Percentiles rank a stretch among this genome's conserved stretches.
Conservation (phyloP, 1,140 invertebrate species). For the Drosophila sturtevanti region DNA sequence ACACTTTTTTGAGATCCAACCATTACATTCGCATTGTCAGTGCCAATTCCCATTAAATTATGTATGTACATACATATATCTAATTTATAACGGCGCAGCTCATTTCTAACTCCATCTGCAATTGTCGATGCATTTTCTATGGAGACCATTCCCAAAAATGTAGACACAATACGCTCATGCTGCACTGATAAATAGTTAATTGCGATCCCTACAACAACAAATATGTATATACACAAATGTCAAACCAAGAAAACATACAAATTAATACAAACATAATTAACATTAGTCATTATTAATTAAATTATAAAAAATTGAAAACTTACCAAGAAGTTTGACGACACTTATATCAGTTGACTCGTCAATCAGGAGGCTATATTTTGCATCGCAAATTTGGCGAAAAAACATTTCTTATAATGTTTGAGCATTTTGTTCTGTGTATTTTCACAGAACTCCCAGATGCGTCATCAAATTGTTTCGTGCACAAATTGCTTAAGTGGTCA, state of each 20-base stretch:
- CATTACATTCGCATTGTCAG: conserved; percentile 81
- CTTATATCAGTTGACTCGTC: conserved; percentile 17
- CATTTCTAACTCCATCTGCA: conserved; percentile 23
- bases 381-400: conserved; percentile 5
- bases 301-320: conserved; percentile 5
- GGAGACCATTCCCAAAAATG: conserved; percentile 10
- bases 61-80: too few species aligned
- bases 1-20: conserved; percentile 80
- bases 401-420: conserved; percentile 1
- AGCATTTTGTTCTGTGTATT: conserved; percentile 1
- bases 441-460: background rate
- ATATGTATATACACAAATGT: conserved; percentile 10
- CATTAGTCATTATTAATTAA: conserved; percentile 6
- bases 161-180: background rate
- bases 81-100: conserved; percentile 33
- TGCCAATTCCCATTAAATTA: conserved; percentile 74
- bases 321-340: conserved; percentile 12
- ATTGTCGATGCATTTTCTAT: conserved; percentile 27
- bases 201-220: conserved; percentile 5
- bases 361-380: conserved; percentile 10
- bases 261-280: conserved; percentile 7
- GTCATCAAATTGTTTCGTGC: background rate
- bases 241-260: conserved; percentile 3
- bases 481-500: conserved; percentile 5
- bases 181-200: conserved; percentile 4